These are phyloP conservation scores for Leptothorax acervorum DNA, from an alignment of 2,888 invertebrate genomes.

Conservation along the genomic window DNA sequence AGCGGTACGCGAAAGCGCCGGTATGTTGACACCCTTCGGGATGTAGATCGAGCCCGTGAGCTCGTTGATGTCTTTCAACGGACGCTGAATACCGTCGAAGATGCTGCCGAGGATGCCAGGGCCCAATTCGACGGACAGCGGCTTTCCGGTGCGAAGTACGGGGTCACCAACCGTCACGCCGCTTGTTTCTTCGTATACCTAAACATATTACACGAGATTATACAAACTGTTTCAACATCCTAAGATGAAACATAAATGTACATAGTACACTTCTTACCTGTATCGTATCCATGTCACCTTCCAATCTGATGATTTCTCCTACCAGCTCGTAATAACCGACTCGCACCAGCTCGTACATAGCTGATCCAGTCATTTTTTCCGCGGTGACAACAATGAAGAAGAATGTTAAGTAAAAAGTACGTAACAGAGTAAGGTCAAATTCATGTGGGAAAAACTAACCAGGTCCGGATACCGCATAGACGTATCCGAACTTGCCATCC, in stretches of 20 bases:
- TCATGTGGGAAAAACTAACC: constrained; percentile 87
- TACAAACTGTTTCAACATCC: constrained; percentile 10
- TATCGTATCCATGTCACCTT: constrained; percentile 99
- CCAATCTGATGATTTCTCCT: constrained; percentile 99
- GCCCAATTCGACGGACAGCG: constrained; percentile 98
- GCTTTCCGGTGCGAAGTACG: constrained; percentile 99
- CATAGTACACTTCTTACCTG: constrained; percentile 89
- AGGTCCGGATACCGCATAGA: constrained; percentile 99
- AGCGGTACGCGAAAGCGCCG: constrained; percentile 92
- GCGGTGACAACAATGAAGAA: constrained; percentile 96
- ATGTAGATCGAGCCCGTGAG: constrained; percentile 99
- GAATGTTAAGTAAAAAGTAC: constrained; percentile 9
- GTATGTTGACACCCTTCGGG: constrained; percentile 99
- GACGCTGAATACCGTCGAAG: constrained; percentile 99
- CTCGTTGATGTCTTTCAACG: constrained; percentile 98
- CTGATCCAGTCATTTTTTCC: constrained; percentile 99
- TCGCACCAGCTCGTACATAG: constrained; percentile 99
- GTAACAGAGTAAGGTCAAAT: neutral
- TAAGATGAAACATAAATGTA: neutral
- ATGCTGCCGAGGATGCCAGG: constrained; percentile 99
- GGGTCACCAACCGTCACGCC: constrained; percentile 99
- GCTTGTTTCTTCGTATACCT: constrained; percentile 97
- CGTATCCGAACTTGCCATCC: constrained; percentile 97
- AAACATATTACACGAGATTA: neutral
- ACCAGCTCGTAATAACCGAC: constrained; percentile 99